These are phyloP conservation scores for Deilephila porcellus DNA, from an alignment of 2,888 invertebrate genomes.

Conservation along the genomic window DNA sequence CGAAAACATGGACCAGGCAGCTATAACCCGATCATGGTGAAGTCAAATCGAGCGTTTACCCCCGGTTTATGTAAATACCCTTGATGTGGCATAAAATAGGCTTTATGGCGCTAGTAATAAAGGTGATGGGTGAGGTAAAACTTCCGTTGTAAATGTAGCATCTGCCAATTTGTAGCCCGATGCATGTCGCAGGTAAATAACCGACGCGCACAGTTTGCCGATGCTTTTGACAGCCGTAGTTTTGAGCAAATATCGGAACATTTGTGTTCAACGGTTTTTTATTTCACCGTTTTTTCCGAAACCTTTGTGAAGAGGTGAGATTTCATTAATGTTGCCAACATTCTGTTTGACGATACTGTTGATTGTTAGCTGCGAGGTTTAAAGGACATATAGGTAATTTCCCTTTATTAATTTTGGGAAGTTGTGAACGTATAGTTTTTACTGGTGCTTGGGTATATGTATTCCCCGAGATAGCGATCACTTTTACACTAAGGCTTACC, in stretches of 20 bases:
- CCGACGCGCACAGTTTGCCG: conserved; percentile 67
- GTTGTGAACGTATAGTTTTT: too few relatives aligned
- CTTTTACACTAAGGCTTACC: too few relatives aligned
- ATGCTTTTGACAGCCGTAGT: conserved; percentile 76
- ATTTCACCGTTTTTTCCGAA: conserved; percentile 39
- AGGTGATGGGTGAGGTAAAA: conserved; percentile 32
- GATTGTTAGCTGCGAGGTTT: background rate
- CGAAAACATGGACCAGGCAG: conserved; percentile 32
- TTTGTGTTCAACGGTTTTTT: conserved; percentile 59
- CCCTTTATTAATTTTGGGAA: too few relatives aligned
- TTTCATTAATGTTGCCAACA: background rate
- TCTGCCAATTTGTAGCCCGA: conserved; percentile 67
- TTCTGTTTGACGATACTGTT: background rate
- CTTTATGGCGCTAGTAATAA: conserved; percentile 39
- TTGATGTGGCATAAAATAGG: conserved; percentile 35
- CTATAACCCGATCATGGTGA: conserved; percentile 58
- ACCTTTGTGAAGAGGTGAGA: conserved; percentile 3
- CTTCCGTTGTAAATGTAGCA: conserved; percentile 48
- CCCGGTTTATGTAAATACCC: conserved; percentile 34
- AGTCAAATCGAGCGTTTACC: conserved; percentile 62
- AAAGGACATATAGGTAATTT: background rate
- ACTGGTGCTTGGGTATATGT: too few relatives aligned
- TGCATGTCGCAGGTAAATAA: conserved; percentile 70
- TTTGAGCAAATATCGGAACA: conserved; percentile 67
- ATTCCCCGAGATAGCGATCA: too few relatives aligned